Evolutionary conservation across 2,888 invertebrate species (phyloP).

Genomic region (Linyphia triangularis): DNA sequence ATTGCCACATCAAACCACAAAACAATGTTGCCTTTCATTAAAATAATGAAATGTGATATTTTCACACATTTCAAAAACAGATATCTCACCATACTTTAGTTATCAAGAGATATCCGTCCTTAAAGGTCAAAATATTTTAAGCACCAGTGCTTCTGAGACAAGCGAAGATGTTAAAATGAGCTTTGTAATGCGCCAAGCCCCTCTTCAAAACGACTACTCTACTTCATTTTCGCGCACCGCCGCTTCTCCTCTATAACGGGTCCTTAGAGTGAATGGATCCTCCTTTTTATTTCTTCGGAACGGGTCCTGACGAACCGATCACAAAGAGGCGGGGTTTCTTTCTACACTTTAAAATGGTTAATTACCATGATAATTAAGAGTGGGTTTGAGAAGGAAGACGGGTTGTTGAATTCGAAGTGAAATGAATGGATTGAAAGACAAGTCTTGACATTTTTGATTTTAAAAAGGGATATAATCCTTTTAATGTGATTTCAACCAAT

Average conservation of each 20-base stretch:
- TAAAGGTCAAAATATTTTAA: no score
- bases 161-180: no score
- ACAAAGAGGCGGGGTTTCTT: neutral
- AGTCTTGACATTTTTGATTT: neutral
- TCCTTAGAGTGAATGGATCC: neutral
- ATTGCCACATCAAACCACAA: no score
- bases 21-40: no score
- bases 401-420: neutral
- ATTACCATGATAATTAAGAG: conserved; percentile 22
- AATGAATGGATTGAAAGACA: neutral
- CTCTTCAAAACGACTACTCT: neutral
- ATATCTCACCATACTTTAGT: no score
- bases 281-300: neutral
- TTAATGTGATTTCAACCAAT: no score
- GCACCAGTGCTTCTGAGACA: no score
- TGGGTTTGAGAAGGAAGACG: neutral
- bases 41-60: no score
- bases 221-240: conserved; percentile 6
- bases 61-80: no score
- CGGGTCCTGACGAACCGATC: neutral
- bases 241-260: conserved; percentile 17
- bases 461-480: neutral
- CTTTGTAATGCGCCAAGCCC: neutral
- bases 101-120: no score
- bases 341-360: conserved; percentile 11